phyloP scores from a whole-genome alignment of 2,797 vertebrate species.

The Takifugu rubripes region DNA sequence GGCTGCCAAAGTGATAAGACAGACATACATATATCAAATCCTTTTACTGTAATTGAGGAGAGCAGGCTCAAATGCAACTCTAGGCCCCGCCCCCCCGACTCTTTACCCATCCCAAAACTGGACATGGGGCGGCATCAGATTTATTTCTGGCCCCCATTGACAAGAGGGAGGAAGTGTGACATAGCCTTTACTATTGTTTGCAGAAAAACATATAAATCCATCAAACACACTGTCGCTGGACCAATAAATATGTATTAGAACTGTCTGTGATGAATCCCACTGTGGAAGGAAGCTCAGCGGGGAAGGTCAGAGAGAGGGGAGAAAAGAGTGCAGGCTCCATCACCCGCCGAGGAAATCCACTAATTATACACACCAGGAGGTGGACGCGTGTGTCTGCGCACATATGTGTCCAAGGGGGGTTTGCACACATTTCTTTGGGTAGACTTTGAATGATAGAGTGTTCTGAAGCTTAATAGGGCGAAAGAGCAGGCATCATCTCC shows the following conservation, averaged over 20 bases:
- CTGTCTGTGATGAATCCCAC: conserved; percentile 57
- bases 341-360: conserved; percentile 63
- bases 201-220: conserved; percentile 61
- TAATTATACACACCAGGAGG: conserved; percentile 70
- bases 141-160: conserved; percentile 48
- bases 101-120: conserved; percentile 14
- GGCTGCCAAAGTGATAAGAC: conserved; percentile 56
- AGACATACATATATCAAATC: conserved; percentile 56
- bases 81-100: conserved; percentile 7
- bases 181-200: conserved; percentile 64
- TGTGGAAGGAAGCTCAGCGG: conserved; percentile 57
- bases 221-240: conserved; percentile 47
- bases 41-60: conserved; percentile 47
- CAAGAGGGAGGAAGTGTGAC: conserved; percentile 46
- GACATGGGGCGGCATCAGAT: conserved; percentile 45
- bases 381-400: conserved; percentile 21
- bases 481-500: conserved; percentile 36
- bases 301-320: conserved; percentile 67
- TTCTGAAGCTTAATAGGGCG: conserved; percentile 44
- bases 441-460: conserved; percentile 63
- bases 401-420: not conserved
- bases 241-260: conserved; percentile 68
- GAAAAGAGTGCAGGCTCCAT: conserved; percentile 44
- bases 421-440: conserved; percentile 3
- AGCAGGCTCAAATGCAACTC: conserved; percentile 27